phyloP scores from a whole-genome alignment of 2,113 vertebrate genomes.

The Apodemus sylvaticus region DNA sequence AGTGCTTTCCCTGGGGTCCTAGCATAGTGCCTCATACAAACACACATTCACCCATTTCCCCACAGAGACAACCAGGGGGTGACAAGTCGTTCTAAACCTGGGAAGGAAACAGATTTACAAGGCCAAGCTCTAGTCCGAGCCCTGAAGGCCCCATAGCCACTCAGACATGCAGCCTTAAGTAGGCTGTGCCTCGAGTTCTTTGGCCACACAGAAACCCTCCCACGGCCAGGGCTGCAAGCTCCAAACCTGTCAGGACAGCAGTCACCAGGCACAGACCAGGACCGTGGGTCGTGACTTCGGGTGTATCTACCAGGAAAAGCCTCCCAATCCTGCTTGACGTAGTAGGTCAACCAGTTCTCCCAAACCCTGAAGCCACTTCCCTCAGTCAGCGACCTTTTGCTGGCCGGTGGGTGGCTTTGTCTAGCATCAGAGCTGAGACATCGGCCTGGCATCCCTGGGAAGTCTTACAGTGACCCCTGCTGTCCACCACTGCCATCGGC shows the following conservation, averaged over 20 bases:
- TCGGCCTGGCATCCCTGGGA: neutral
- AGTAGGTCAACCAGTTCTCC: neutral
- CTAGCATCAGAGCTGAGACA: neutral
- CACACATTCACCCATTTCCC: rapidly evolving
- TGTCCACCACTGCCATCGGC: constrained; percentile 16
- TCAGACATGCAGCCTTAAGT: neutral
- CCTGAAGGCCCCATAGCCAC: rapidly evolving
- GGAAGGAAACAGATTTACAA: neutral
- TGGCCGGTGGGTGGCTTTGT: constrained; percentile 13
- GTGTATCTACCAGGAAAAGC: neutral
- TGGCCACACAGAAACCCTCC: rapidly evolving
- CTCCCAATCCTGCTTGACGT: neutral
- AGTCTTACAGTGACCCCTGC: constrained; percentile 86
- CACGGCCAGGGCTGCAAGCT: rapidly evolving
- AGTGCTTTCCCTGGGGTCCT: rapidly evolving
- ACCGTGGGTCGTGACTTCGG: neutral
- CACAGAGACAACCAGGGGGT: rapidly evolving
- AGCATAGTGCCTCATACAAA: neutral
- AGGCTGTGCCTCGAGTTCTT: neutral
- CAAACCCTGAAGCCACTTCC: neutral
- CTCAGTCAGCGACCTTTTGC: neutral
- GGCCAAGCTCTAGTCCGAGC: too few species aligned
- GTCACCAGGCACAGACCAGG: rapidly evolving
- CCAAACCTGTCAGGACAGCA: neutral
- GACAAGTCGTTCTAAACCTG: neutral